Conservation (phyloP, 2,113 vertebrate genomes). For the Calyptommatus sinebrachiatus region DNA sequence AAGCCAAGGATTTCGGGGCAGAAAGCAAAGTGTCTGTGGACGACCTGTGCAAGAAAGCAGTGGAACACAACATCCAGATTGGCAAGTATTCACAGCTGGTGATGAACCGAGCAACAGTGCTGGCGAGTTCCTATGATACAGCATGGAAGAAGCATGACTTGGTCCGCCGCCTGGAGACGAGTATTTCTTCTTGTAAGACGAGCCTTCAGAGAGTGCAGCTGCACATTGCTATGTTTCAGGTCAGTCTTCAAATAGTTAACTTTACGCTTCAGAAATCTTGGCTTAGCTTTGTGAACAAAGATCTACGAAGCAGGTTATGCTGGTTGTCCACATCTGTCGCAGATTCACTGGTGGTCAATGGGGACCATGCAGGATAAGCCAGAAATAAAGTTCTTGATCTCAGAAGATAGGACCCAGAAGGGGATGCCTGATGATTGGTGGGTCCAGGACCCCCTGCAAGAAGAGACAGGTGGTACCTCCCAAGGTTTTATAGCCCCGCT, state of each 20-base stretch:
- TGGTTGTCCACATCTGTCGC: not conserved
- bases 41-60: constrained; percentile 91
- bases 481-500: too few relatives aligned
- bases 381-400: too few relatives aligned
- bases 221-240: constrained; percentile 96
- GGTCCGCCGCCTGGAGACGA: constrained; percentile 87
- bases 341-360: too few relatives aligned
- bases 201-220: constrained; percentile 92
- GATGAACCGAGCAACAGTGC: constrained; percentile 89
- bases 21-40: constrained; percentile 95
- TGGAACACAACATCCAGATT: constrained; percentile 89
- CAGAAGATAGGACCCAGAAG: too few relatives aligned
- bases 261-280: not conserved
- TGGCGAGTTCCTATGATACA: constrained; percentile 92
- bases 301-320: not conserved
- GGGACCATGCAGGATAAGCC: too few relatives aligned
- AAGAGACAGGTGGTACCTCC: too few relatives aligned
- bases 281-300: too few relatives aligned
- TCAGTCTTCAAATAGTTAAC: constrained; percentile 42
- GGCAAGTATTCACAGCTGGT: constrained; percentile 88
- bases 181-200: constrained; percentile 89
- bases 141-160: constrained; percentile 97
- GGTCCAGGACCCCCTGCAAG: too few relatives aligned
- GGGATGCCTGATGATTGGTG: too few relatives aligned
- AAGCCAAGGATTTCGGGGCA: constrained; percentile 94